Conservation (phyloP, 2,797 vertebrate species). For the Meda fulgida region DNA sequence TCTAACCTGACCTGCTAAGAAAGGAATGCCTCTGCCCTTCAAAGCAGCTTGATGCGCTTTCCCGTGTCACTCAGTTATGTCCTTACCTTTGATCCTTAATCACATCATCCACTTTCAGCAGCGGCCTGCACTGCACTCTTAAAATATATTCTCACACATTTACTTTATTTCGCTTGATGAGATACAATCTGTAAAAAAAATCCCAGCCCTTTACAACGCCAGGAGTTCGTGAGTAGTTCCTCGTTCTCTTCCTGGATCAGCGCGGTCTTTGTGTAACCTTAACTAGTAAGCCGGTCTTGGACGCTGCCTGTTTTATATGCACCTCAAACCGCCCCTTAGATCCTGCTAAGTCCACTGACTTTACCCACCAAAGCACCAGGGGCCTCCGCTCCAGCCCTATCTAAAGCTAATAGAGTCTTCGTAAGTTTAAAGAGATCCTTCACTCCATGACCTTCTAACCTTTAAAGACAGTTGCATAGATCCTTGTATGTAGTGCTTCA, state of each 20-base stretch:
- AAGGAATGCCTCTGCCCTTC: conserved; percentile 41
- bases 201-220: conserved; percentile 27
- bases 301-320: conserved; percentile 76
- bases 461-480: conserved; percentile 69
- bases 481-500: conserved; percentile 70
- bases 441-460: conserved; percentile 77
- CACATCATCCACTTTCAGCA: conserved; percentile 29
- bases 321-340: conserved; percentile 65
- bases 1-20: conserved; percentile 29
- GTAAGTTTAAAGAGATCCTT: conserved; percentile 74
- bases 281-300: conserved; percentile 45
- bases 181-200: conserved; percentile 46
- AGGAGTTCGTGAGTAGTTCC: conserved; percentile 41
- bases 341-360: conserved; percentile 78
- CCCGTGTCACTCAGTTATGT: conserved; percentile 40
- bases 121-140: conserved; percentile 21
- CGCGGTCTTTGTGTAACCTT: conserved; percentile 50
- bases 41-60: conserved; percentile 43
- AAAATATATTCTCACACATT: conserved; percentile 45
- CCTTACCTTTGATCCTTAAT: conserved; percentile 53
- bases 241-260: conserved; percentile 46
- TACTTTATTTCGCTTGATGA: conserved; percentile 46
- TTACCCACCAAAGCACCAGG: conserved; percentile 72
- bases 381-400: conserved; percentile 66
- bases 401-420: conserved; percentile 80